These are phyloP conservation scores for Hippocampus guttulatus DNA, from an alignment of 2,113 vertebrate genomes.

Conservation along the genomic window DNA sequence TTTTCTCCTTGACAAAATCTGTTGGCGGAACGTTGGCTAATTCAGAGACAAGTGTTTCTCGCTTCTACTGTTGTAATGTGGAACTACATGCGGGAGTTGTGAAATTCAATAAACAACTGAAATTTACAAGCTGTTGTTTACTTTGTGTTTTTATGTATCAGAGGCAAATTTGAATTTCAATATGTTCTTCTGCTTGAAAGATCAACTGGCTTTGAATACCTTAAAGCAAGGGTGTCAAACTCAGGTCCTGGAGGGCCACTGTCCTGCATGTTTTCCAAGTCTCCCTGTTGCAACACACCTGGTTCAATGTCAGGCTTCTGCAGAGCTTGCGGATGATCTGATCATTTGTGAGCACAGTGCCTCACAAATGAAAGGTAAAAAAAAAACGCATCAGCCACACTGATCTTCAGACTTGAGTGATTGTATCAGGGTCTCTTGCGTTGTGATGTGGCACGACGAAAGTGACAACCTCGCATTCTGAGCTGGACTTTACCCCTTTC, in stretches of 20 bases:
- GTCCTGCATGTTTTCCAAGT: too few relatives aligned
- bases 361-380: too few relatives aligned
- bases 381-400: too few relatives aligned
- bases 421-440: not conserved
- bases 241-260: too few relatives aligned
- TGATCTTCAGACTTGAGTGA: not conserved
- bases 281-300: too few relatives aligned
- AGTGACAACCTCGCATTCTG: slow-evolving; percentile 41
- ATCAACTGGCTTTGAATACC: too few relatives aligned
- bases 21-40: slow-evolving; percentile 1
- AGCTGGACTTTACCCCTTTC: slow-evolving; percentile 54
- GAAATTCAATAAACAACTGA: slow-evolving; percentile 65
- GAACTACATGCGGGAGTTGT: slow-evolving; percentile 48
- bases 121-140: slow-evolving; percentile 17
- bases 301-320: too few relatives aligned
- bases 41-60: slow-evolving; percentile 18
- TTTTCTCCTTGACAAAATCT: slow-evolving; percentile 2
- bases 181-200: too few relatives aligned
- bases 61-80: slow-evolving; percentile 54
- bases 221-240: too few relatives aligned
- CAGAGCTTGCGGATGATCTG: too few relatives aligned
- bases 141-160: slow-evolving; percentile 1
- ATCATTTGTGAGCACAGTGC: too few relatives aligned
- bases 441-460: slow-evolving; percentile 39
- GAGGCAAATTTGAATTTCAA: not conserved